phyloP scores from a whole-genome alignment of 2,797 vertebrate genomes.

The Sebastes minor region DNA sequence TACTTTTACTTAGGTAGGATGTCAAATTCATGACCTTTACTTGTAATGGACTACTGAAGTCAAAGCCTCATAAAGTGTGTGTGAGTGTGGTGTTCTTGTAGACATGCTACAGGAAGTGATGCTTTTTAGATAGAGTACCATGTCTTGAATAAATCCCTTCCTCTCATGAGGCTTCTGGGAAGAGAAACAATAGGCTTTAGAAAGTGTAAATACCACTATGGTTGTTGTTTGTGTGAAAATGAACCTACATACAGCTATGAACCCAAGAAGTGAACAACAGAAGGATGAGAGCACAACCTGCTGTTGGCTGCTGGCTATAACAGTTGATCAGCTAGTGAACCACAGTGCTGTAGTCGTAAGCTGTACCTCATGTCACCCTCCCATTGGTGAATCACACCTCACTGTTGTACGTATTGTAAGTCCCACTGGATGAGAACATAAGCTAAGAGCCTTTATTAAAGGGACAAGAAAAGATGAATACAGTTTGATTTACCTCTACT shows the following conservation, averaged over 20 bases:
- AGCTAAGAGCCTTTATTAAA: neutral
- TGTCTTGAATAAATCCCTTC: neutral
- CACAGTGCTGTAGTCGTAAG: too few relatives aligned
- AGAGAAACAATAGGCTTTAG: too few relatives aligned
- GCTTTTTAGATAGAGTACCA: neutral
- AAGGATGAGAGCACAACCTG: too few relatives aligned
- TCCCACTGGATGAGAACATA: neutral
- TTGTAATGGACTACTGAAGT: neutral
- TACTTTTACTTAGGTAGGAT: neutral
- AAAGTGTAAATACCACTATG: too few relatives aligned
- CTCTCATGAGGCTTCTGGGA: neutral
- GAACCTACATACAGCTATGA: too few relatives aligned
- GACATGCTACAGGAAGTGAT: neutral
- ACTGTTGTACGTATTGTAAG: neutral
- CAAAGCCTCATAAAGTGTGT: too few relatives aligned
- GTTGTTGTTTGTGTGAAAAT: too few relatives aligned
- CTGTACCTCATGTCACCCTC: too few relatives aligned
- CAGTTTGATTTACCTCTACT: neutral
- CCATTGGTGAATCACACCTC: neutral
- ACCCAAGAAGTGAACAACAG: too few relatives aligned
- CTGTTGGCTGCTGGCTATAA: too few relatives aligned
- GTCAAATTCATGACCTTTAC: neutral
- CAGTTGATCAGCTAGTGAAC: too few relatives aligned
- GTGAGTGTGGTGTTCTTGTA: too few relatives aligned
- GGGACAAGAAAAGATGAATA: neutral